These are phyloP conservation scores for Orthosia gothica DNA, from an alignment of 2,888 invertebrate species.

Conservation along the genomic window DNA sequence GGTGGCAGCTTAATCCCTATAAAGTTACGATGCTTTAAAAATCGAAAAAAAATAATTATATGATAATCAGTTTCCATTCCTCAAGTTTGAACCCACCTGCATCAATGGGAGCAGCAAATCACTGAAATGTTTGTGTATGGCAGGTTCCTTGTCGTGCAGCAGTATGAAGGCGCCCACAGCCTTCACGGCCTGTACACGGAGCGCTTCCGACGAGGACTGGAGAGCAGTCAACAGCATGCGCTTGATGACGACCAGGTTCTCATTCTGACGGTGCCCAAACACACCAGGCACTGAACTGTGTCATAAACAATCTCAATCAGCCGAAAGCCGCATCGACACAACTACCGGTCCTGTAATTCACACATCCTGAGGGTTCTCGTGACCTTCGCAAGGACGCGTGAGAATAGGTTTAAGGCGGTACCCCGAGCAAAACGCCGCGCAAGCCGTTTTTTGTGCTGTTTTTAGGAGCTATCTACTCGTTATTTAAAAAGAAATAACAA, in stretches of 20 bases:
- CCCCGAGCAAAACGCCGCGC: no score
- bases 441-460: no score
- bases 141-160: constrained; percentile 98
- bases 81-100: constrained; percentile 87
- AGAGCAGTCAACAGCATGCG: constrained; percentile 97
- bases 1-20: background rate
- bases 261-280: constrained; percentile 98
- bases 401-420: no score
- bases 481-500: no score
- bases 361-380: background rate
- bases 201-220: constrained; percentile 93
- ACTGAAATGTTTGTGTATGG: constrained; percentile 96
- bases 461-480: no score
- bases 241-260: constrained; percentile 98
- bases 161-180: constrained; percentile 97
- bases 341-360: background rate
- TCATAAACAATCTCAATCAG: constrained; percentile 4
- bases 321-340: background rate
- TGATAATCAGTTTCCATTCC: background rate
- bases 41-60: background rate
- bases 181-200: constrained; percentile 96
- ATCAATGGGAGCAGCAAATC: constrained; percentile 96
- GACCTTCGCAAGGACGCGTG: background rate
- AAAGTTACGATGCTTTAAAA: no score
- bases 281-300: constrained; percentile 97